Evolutionary conservation across 2,888 invertebrate species (phyloP), one percentile per base, ranked within the genome.

Genomic region (Lomographa bimaculata): DNA sequence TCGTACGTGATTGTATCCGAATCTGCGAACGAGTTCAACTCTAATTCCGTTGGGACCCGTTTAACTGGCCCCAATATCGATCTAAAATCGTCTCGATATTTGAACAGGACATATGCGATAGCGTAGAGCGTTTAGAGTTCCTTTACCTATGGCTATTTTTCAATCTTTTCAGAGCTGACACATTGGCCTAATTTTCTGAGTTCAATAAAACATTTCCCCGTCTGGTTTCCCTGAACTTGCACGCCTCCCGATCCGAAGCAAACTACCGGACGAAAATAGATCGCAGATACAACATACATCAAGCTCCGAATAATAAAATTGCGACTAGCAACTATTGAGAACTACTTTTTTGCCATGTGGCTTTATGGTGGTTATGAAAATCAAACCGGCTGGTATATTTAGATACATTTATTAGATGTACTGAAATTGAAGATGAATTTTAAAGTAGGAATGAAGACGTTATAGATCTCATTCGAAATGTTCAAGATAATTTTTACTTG

Each of bases 181-280:
- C 64, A 69, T 65, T 79, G 78, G 64, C 79, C 75, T 62, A 76
- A 67, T 75, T 78, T 66, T 56, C 56, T 41, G 61, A 66, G 76
- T 75, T 75, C 71, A 71, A 77, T 78, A 79, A 73, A 77, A 74
- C 72, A 74, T 77, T 74, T 72, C 71, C 73, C 60, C 64, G 67
- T 70, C 74, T 71, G 64, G 64, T 79, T 83, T 83, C 82, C 84
- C 71, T 84, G 85, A 85, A 85, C 84, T 84, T 85, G 84, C 71
- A 57, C 76, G 71, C 64, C 60, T 59, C 55, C 64, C 3, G 65
- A 62, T 54, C 58, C 54, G 62, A 62, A 63, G 63, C 57, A 61
- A 53, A 51, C 54, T 57, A 52, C 43, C 48, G 54, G 11, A 54
- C 70, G 12, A 59, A 77, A 79, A 79, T 79, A 79, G 75, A 70